phyloP scores from a whole-genome alignment of 2,113 vertebrate species.

The Petromus typicus region DNA sequence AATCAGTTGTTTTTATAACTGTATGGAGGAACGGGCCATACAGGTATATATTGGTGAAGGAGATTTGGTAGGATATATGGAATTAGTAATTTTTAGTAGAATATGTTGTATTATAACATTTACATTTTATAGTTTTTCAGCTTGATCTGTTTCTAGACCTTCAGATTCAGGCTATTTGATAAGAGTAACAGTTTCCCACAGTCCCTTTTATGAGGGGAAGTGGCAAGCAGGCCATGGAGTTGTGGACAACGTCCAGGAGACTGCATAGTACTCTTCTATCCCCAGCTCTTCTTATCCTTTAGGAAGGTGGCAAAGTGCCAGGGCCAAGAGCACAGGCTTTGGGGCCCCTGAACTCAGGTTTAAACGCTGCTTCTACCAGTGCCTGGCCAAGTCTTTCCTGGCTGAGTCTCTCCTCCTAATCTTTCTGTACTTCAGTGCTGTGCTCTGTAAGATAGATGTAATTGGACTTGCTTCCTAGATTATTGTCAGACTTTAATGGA shows the following conservation, averaged over 20 bases:
- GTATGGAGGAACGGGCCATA: too few relatives aligned
- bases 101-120: not conserved
- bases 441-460: not conserved
- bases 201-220: not conserved
- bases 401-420: not conserved
- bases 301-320: not conserved
- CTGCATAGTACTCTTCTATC: not conserved
- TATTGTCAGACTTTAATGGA: not conserved
- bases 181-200: not conserved
- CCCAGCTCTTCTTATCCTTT: not conserved
- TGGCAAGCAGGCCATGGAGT: not conserved
- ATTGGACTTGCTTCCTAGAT: not conserved
- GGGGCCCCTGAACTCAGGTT: not conserved
- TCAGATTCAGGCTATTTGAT: slow-evolving; percentile 21
- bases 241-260: not conserved
- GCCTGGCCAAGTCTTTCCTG: not conserved
- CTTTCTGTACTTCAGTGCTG: not conserved
- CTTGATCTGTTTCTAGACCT: slow-evolving; percentile 44
- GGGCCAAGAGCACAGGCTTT: not conserved
- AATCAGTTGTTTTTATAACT: not conserved
- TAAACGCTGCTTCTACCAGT: not conserved
- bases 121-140: slow-evolving; percentile 13
- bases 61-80: not conserved
- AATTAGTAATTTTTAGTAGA: not conserved
- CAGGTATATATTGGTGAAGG: not conserved